Base-by-base conservation (phyloP, 2,113 vertebrate genomes). In the Percopsis transmontana region DNA sequence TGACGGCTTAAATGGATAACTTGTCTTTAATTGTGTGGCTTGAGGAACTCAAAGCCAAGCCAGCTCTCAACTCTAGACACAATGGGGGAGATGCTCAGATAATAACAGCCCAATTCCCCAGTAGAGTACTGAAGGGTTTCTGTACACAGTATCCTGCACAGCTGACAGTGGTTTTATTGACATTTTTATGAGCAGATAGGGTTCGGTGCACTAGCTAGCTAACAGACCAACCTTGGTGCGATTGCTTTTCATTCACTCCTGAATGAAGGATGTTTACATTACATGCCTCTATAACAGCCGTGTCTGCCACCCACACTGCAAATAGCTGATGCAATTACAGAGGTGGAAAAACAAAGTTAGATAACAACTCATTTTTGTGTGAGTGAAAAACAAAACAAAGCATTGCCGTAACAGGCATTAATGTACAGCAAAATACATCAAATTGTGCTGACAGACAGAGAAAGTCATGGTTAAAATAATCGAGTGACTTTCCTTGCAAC, bases 151-250 rank as follows among this genome's bases (percentile, higher is more conserved):
- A 42, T n/a, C n/a, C n/a, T 18, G 15, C 45, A 48, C 72, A 73
- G 77, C 80, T 62, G 75, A 70, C 56, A 61, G 38, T 15, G 68
- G 48, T 70, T 79, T 74, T 85, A 84, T 82, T 76, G 79, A 82
- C 72, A 64, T 76, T 72, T 74, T 60, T 40, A 51, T 51, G 53
- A 50, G 47, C 69, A 55, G 77, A 48, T 63, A 45, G 1, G 62
- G 70, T 48, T 77, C 57, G 27, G 48, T 74, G 77, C 74, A 75
- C 72, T 2, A 20, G 58, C 56, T 59, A 64, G 63, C 54, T 76
- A 57, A 62, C 38, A 61, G 40, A 71, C 54, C 64, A 62, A 61
- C 67, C 71, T 74, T 23, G 21, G 38, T 77, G 74, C 38, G 55
- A 58, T 45, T 57, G 38, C 55, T 57, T 56, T 21, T 33, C 45